Base-by-base conservation (phyloP, 2,888 invertebrate genomes). In the Rhingia campestris region DNA sequence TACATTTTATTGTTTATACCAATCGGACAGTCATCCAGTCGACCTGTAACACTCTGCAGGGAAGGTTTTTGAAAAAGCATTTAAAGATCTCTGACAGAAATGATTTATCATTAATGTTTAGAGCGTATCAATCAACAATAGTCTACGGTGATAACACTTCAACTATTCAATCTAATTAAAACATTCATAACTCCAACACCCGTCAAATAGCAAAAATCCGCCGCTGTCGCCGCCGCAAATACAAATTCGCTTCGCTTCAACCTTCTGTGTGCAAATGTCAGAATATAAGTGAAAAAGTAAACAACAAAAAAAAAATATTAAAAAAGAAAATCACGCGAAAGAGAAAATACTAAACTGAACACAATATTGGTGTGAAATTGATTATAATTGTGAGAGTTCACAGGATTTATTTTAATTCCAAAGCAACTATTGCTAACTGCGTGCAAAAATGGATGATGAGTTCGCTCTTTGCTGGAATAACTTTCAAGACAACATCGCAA, bases 401-500 rank as follows among this genome's bases (percentile, higher is more conserved):
- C 41, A 54, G n/a, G 49, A 80, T 79, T 64, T 58, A 30, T 79
- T 47, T 41, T 39, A 73, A 79, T 47, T 72, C 7, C 22, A 63
- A 54, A 37, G 51, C 30, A 43, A 35, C 37, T 73, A 47, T 53
- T 59, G 41, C 35, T 33, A 5, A 54, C 30, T 69, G n/a, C 43
- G 43, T 63, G 49, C 39, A 14, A 81, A 81, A 76, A 91, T 91
- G 91, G 91, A 91, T 88, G 92, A 92, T 87, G 92, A 92, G 86
- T 92, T 92, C 81, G 91, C 92, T 86, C 88, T 92, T 61, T 92
- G 92, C 87, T 92, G 92, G 92, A 92, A 92, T 86, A 92, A 92
- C 86, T 92, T 92, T 89, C 91, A 91, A 87, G 92, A 92, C 86
- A 92, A 92, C 79, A 91, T 92, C 66, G 91, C 92, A 45, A 90